Evolutionary conservation across 2,113 vertebrate species (phyloP), one percentile per base, ranked within the genome.

Genomic region (Aviceda subcristata): DNA sequence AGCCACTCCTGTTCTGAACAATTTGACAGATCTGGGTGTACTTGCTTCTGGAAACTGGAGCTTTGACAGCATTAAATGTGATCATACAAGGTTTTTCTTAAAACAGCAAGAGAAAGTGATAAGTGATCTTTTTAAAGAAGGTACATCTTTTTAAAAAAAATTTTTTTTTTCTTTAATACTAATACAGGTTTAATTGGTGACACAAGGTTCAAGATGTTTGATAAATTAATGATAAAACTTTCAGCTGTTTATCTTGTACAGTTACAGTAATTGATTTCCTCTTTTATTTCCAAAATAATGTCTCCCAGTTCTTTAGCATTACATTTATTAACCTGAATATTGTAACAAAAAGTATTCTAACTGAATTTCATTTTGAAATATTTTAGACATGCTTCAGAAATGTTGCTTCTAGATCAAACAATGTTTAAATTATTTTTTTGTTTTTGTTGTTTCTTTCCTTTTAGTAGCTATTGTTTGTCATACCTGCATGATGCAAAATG

Each of bases 81-180:
- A 98, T 77, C 93, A 98, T 30, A 98, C 98, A 88, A 97, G 98
- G 29, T 98, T 98, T 95, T 97, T 99, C 87, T 97, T 98, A 92
- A 98, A 98, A 56, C 97, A 98, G 75, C 98, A 98, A 96, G 98
- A 98, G 86, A 98, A 98, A 97, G 38, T 96, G 62, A 59, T 98
- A 82, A 97, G 82, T 29, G 97, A 98, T 95, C 20, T 4, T 76
- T 68, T 97, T 89, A 91, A 97, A 84, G 93, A 97, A 97, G 98
- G 98, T 98, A 94, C 15, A 81, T 68, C 2, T 83, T 75, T 88
- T 77, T 3, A 8, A 26, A 79, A 78, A 78, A 19, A 4, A 10
- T 3, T 46, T 53, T 86, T 66, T 86, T 53, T 20, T n/a, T 80
- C 50, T 85, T 53, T 39, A 64, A 16, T 81, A 75, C 7, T 76